These are phyloP conservation scores for Microctonus aethiopoides DNA, from an alignment of 2,888 invertebrate species.

Conservation along the genomic window DNA sequence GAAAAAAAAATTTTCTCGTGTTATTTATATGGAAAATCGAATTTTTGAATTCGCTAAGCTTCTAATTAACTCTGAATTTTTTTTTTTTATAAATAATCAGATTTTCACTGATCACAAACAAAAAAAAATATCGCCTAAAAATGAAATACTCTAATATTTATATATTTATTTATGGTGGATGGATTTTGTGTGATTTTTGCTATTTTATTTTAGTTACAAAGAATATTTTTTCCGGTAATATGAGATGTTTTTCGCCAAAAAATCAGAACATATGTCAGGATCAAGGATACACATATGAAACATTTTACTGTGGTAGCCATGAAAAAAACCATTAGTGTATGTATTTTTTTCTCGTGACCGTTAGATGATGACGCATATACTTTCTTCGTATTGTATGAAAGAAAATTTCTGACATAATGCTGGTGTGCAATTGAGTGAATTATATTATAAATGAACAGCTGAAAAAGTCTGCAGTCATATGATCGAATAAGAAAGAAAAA, in stretches of 20 bases:
- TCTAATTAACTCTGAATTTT: too few relatives aligned
- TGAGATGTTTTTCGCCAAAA: background rate
- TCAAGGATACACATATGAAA: background rate
- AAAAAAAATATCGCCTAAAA: too few relatives aligned
- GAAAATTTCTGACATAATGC: background rate
- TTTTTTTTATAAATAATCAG: too few relatives aligned
- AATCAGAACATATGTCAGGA: background rate
- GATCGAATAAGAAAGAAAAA: background rate
- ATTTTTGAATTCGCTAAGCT: too few relatives aligned
- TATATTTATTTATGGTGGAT: too few relatives aligned
- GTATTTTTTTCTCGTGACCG: background rate
- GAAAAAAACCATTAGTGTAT: background rate
- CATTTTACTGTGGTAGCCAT: background rate
- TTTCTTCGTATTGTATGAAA: background rate
- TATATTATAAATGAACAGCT: background rate
- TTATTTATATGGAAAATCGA: too few relatives aligned
- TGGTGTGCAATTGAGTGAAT: background rate
- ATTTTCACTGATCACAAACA: too few relatives aligned
- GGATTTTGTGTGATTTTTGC: background rate
- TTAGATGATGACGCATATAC: background rate
- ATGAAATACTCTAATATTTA: too few relatives aligned
- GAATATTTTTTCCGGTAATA: background rate
- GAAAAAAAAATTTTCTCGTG: too few relatives aligned
- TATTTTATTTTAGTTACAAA: background rate
- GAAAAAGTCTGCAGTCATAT: background rate